These are phyloP conservation scores for Endomychus coccineus DNA, from an alignment of 2,888 invertebrate genomes.

Conservation along the genomic window DNA sequence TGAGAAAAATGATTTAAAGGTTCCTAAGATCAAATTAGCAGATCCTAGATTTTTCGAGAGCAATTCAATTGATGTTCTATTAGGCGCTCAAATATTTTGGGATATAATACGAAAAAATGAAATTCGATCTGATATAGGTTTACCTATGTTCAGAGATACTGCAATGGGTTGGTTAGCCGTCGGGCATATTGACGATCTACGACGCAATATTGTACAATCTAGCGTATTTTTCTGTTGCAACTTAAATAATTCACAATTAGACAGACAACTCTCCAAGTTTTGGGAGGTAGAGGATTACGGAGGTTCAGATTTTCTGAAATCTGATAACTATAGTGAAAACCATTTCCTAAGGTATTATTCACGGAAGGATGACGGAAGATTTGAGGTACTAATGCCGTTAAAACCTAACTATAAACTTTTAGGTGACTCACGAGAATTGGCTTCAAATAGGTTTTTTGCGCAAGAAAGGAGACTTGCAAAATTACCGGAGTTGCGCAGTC, in stretches of 20 bases:
- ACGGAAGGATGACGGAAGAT: background rate
- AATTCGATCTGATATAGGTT: too few species aligned
- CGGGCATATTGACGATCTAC: background rate
- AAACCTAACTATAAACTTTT: background rate
- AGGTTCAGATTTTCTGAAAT: background rate
- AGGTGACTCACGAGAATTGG: background rate
- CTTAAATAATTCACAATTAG: conserved; percentile 1
- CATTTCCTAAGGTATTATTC: background rate
- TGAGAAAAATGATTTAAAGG: too few species aligned
- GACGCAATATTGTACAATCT: background rate
- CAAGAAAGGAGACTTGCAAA: background rate
- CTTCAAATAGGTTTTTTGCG: background rate
- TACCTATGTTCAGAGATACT: too few species aligned
- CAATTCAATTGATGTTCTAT: background rate
- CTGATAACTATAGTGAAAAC: conserved; percentile 1
- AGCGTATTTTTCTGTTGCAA: background rate
- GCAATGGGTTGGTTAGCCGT: background rate
- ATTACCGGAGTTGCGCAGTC: background rate
- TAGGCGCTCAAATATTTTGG: background rate
- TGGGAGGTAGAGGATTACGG: background rate
- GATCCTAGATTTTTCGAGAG: background rate
- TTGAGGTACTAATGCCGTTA: background rate
- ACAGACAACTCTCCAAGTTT: background rate
- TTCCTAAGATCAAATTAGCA: background rate
- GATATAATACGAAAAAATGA: background rate